These are phyloP conservation scores for Hypomecis punctinalis DNA, from an alignment of 2,888 invertebrate species.

Conservation along the genomic window DNA sequence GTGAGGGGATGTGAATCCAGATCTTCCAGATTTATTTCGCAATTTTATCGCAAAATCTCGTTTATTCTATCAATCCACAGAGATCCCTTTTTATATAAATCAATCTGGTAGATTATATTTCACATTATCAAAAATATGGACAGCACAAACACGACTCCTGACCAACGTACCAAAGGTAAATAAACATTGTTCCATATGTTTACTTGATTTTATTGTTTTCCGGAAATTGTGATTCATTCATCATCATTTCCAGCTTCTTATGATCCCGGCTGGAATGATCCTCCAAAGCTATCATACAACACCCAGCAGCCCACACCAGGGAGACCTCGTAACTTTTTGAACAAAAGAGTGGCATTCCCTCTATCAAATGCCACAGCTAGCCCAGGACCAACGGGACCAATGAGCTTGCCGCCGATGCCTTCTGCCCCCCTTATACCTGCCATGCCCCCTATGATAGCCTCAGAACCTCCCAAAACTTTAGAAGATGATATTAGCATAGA, in stretches of 20 bases:
- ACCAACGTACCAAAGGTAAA: slow-evolving; percentile 55
- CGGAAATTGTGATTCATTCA: neutral
- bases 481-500: slow-evolving; percentile 54
- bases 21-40: too few species aligned
- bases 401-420: slow-evolving; percentile 64
- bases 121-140: slow-evolving; percentile 19
- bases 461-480: slow-evolving; percentile 24
- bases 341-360: slow-evolving; percentile 84
- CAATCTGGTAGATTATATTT: neutral
- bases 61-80: too few species aligned
- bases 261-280: slow-evolving; percentile 86
- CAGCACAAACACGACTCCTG: slow-evolving; percentile 44
- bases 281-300: slow-evolving; percentile 80
- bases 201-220: neutral
- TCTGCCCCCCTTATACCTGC: slow-evolving; percentile 42
- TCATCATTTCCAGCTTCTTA: slow-evolving; percentile 58
- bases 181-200: slow-evolving; percentile 16
- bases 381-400: slow-evolving; percentile 46
- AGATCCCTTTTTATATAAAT: too few species aligned
- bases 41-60: too few species aligned
- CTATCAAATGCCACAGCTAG: slow-evolving; percentile 57
- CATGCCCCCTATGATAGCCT: slow-evolving; percentile 43
- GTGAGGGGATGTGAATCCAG: too few species aligned
- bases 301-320: slow-evolving; percentile 68
- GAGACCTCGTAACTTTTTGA: slow-evolving; percentile 76